A percentile compares a stretch with the other conserved stretches of the same genome.
Evolutionary conservation across 2,113 vertebrate genomes (phyloP).

Genomic region (Talpa occidentalis): DNA sequence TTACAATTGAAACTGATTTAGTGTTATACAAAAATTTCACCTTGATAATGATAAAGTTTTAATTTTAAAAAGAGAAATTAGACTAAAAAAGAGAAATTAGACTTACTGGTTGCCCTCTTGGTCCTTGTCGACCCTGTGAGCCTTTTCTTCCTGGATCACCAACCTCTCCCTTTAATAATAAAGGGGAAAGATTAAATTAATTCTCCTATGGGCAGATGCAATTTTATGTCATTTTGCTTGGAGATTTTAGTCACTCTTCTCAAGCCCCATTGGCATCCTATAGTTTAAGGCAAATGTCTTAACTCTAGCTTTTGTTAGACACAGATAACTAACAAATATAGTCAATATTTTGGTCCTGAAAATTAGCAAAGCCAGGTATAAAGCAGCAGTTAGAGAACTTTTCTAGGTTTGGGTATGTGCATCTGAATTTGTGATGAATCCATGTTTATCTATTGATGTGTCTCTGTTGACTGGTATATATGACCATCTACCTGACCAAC

Average conservation of each 20-base stretch:
- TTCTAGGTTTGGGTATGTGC: not conserved
- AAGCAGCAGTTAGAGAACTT: not conserved
- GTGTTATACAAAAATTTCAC: not conserved
- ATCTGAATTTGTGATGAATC: not conserved
- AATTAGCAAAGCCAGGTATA: not conserved
- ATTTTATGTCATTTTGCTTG: not conserved
- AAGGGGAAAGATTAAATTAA: slow-evolving; percentile 23
- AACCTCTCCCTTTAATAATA: slow-evolving; percentile 88
- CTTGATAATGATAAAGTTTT: too few species aligned
- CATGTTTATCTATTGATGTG: not conserved
- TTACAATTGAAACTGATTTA: not conserved
- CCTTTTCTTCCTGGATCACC: slow-evolving; percentile 88
- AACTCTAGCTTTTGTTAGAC: not conserved
- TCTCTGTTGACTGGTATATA: not conserved
- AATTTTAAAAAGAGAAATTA: too few species aligned
- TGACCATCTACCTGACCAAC: not conserved
- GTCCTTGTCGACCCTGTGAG: slow-evolving; percentile 83
- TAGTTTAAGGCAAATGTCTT: not conserved
- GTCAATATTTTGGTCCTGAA: not conserved
- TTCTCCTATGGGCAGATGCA: not conserved
- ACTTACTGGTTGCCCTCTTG: slow-evolving; percentile 88
- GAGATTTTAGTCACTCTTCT: not conserved
- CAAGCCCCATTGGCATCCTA: not conserved
- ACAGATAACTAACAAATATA: not conserved
- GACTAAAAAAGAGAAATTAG: not conserved